A percentile compares a stretch with the other conserved stretches of the same genome.
Conservation (phyloP, 64 coral and sea anemone genomes). For the Hydrozoanthus tunicans region DNA sequence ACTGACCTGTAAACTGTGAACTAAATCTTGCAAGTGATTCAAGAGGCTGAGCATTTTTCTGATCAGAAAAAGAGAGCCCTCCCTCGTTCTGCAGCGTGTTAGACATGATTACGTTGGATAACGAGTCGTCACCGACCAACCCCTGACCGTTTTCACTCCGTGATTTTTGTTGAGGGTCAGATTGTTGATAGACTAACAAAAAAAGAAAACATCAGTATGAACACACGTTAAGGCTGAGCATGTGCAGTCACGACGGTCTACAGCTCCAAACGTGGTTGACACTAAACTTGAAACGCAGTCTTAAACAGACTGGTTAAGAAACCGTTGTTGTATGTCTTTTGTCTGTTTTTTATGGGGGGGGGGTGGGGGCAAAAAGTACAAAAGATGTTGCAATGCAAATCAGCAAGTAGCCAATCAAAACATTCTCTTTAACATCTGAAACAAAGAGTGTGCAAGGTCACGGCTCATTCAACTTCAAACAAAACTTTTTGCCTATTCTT, state of each 20-base stretch:
- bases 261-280: no score
- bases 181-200: background rate
- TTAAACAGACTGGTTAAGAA: no score
- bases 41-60: conserved; percentile 4
- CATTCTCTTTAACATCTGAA: no score
- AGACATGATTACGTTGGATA: background rate
- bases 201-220: background rate
- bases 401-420: no score
- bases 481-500: no score
- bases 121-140: background rate
- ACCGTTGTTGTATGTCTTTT: no score
- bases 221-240: background rate
- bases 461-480: no score
- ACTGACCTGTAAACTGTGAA: conserved; percentile 22
- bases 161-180: conserved; percentile 7
- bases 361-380: no score
- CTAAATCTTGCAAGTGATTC: background rate
- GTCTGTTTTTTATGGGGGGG: no score
- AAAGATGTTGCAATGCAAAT: no score
- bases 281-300: no score
- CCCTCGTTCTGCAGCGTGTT: conserved; percentile 15
- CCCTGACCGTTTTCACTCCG: background rate
- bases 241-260: background rate
- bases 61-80: conserved; percentile 8
- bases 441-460: no score